A percentile compares a stretch with the other conserved stretches of the same genome.
Evolutionary conservation across 1,140 invertebrate species (phyloP).

Genomic region (Drosophila saltans): DNA sequence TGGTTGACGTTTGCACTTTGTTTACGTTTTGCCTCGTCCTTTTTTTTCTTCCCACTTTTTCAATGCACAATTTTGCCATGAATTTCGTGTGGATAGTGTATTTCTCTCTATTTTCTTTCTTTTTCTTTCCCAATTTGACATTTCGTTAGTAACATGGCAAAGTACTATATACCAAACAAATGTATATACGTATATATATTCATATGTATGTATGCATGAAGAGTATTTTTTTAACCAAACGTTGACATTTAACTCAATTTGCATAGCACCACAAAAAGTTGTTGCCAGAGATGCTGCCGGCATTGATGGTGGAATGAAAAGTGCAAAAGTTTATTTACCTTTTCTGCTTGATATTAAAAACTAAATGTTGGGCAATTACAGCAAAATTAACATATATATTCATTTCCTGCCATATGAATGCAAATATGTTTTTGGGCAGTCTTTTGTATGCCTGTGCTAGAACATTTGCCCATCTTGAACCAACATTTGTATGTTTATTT

Average conservation of each 20-base stretch:
- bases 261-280: slow-evolving; percentile 26
- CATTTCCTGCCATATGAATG: neutral
- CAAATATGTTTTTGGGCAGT: neutral
- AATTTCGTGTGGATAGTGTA: slow-evolving; percentile 32
- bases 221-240: slow-evolving; percentile 12
- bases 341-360: slow-evolving; percentile 9
- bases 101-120: slow-evolving; percentile 2
- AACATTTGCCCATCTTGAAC: neutral
- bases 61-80: slow-evolving; percentile 63
- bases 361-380: slow-evolving; percentile 14
- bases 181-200: slow-evolving; percentile 11
- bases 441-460: neutral
- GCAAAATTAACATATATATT: slow-evolving; percentile 13
- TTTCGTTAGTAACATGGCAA: neutral
- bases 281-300: slow-evolving; percentile 6
- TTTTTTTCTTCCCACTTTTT: slow-evolving; percentile 19
- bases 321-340: slow-evolving; percentile 17
- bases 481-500: neutral
- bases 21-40: slow-evolving; percentile 16
- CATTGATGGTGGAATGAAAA: slow-evolving; percentile 19
- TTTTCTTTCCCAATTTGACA: neutral
- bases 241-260: slow-evolving; percentile 33
- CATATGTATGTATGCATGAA: neutral
- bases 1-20: slow-evolving; percentile 73
- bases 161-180: neutral